Evolutionary conservation across 1,140 invertebrate species (phyloP).

Genomic region (Drosophila bipectinata): DNA sequence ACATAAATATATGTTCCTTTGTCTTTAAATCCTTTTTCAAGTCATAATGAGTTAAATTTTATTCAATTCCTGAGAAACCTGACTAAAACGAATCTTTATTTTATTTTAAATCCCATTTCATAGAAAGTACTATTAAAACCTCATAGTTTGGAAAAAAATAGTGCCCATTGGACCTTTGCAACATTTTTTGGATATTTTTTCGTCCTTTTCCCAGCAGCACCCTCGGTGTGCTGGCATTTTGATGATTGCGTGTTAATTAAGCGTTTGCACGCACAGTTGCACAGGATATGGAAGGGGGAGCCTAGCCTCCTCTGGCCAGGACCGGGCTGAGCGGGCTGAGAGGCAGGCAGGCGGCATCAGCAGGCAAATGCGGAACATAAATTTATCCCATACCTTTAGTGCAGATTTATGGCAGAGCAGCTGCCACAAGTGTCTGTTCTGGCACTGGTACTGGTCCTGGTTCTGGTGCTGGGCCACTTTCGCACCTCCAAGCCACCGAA

Average conservation of each 20-base stretch:
- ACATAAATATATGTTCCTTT: no score
- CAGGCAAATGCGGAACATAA: conserved; percentile 50
- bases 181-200: neutral
- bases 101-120: neutral
- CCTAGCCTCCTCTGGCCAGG: neutral
- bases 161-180: neutral
- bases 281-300: neutral
- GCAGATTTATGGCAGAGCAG: conserved; percentile 59
- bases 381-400: conserved; percentile 36
- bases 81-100: no score
- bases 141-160: neutral
- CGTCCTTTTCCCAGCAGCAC: neutral
- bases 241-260: conserved; percentile 75
- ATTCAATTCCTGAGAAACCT: no score
- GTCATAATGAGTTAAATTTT: no score
- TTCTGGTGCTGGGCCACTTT: conserved; percentile 25
- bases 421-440: conserved; percentile 48
- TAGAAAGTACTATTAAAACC: neutral
- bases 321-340: neutral
- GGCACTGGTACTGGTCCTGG: conserved; percentile 20
- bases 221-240: conserved; percentile 21
- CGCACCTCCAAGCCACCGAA: conserved; percentile 15
- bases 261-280: conserved; percentile 71
- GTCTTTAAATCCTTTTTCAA: no score
- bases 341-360: neutral